Percentiles rank a stretch among this genome's conserved stretches.
These are phyloP conservation scores for Nothocercus nigrocapillus DNA, from an alignment of 2,113 vertebrate genomes.

Conservation along the genomic window DNA sequence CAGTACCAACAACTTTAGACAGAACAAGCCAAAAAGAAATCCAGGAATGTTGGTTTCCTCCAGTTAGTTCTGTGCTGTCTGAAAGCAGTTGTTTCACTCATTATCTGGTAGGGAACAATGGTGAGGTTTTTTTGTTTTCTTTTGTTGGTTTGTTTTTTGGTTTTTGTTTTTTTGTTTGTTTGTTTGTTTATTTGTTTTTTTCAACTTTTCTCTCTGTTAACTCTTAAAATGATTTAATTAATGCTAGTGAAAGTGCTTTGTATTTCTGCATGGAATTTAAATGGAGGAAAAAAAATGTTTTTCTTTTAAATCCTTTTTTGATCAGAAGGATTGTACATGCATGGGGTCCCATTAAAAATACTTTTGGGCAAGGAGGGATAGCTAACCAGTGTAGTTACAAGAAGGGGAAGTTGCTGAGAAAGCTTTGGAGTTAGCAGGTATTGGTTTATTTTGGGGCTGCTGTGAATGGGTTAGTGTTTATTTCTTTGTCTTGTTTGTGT, in stretches of 20 bases:
- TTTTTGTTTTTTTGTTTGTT: too few species aligned
- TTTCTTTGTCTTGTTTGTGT: neutral
- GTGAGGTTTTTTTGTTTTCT: too few species aligned
- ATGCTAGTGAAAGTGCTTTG: neutral
- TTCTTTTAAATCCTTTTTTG: neutral
- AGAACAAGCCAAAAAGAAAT: neutral
- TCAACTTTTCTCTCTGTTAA: neutral
- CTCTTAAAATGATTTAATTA: neutral
- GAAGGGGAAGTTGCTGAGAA: neutral
- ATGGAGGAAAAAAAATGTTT: neutral
- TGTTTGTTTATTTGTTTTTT: neutral
- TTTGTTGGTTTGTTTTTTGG: too few species aligned
- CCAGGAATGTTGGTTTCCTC: neutral
- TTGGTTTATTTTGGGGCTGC: neutral
- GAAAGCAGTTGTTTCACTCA: neutral
- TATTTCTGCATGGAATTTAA: neutral
- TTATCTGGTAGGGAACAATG: neutral
- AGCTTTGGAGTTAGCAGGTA: neutral
- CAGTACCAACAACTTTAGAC: neutral
- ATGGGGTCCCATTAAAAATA: neutral
- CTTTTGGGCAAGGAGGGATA: neutral
- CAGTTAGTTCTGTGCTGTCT: neutral
- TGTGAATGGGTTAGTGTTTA: neutral
- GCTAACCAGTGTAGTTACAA: neutral
- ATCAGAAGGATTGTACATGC: neutral